These are phyloP conservation scores for Drosophila neotestacea DNA, from an alignment of 2,888 invertebrate species.

Conservation along the genomic window DNA sequence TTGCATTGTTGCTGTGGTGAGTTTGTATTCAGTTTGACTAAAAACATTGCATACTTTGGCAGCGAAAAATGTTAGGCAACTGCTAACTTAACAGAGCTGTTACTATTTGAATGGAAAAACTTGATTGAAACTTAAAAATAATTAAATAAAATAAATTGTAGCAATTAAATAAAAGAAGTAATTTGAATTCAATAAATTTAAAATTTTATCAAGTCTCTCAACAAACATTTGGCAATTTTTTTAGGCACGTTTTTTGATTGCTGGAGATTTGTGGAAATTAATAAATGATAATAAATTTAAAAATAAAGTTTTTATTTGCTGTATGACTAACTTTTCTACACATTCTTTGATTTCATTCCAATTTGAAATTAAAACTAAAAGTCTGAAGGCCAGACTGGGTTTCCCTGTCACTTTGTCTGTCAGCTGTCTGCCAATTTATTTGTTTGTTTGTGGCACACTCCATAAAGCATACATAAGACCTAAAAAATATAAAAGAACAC, in stretches of 20 bases:
- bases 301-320: too few relatives aligned
- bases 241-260: too few relatives aligned
- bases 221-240: too few relatives aligned
- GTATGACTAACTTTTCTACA: neutral
- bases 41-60: conserved; percentile 38
- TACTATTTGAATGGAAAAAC: neutral
- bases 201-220: too few relatives aligned
- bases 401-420: conserved; percentile 38
- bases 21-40: neutral
- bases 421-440: conserved; percentile 40
- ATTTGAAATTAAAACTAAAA: conserved; percentile 15
- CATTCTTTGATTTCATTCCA: neutral
- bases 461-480: conserved; percentile 63
- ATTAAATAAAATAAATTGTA: neutral
- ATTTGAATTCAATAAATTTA: too few relatives aligned
- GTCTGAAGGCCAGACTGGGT: conserved; percentile 10
- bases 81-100: conserved; percentile 22
- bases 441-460: conserved; percentile 59
- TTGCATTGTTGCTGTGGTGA: conserved; percentile 4
- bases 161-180: neutral
- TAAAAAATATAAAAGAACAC: conserved; percentile 58
- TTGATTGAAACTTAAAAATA: neutral
- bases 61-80: neutral
- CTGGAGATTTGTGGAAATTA: too few relatives aligned
- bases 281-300: too few relatives aligned